Base-by-base conservation (phyloP, 2,888 invertebrate species). In the Cataglyphis albicans region DNA sequence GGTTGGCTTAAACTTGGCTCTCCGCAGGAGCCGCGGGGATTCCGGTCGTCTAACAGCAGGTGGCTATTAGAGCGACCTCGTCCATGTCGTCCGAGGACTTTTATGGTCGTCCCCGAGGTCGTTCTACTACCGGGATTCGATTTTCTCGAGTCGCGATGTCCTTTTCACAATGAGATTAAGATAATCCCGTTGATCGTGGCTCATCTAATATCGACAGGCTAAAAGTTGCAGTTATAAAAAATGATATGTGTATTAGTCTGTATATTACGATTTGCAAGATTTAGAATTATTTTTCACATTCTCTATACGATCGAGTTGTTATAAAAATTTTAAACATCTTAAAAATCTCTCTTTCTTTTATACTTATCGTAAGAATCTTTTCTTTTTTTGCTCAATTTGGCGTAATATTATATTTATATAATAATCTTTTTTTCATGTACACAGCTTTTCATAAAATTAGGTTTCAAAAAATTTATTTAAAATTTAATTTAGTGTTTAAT, bases 41-140 rank as follows among this genome's bases (percentile, higher is more conserved):
- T 61, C 84, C 64, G 80, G 65, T 83, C 63, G 59, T 82, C 67
- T 87, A 88, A 86, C 90, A 90, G 91, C 90, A 85, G 91, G 90
- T 84, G 86, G 87, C 86, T 84, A 91, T 90, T 89, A 90, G 86
- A 68, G 48, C 64, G 61, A 59, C 55, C 44, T 86, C 75, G 72
- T 82, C 61, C 75, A 61, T 75, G 61, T 75, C 32, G 63, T 67
- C 15, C 74, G 21, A 44, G 68, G 81, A 74, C 81, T 82, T 87
- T 88, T 84, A 83, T 75, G 74, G 68, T 21, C 21, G 68, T 21
- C 21, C 86, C 87, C n/a, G 35, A 41, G 85, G 83, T 52, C 70
- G 81, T 84, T 67, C 81, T 64, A 70, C 44, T 29, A 15, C 10
- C 81, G 29, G 67, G 81, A 88, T 88, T 87, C 86, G 87, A 88